These are phyloP conservation scores for Xiphorhynchus erythropygius DNA, from an alignment of 2,797 vertebrate genomes.

Conservation along the genomic window DNA sequence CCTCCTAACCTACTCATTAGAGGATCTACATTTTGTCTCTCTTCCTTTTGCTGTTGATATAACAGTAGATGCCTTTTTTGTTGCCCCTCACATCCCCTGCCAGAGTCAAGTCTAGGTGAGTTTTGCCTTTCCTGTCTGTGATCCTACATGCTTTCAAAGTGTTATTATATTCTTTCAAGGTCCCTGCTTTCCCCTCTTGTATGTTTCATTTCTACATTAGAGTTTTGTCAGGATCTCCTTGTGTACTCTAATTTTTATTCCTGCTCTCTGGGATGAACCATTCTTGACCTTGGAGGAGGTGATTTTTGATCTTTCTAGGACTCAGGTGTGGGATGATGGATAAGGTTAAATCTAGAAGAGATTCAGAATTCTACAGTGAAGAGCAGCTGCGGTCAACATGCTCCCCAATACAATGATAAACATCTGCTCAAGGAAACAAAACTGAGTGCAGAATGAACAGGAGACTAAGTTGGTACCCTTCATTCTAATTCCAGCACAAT, in stretches of 20 bases:
- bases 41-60: not conserved
- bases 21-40: not conserved
- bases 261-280: not conserved
- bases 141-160: not conserved
- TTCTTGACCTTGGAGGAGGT: not conserved
- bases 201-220: not conserved
- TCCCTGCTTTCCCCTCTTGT: not conserved
- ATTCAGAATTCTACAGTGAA: too few species aligned
- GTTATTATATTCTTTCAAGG: not conserved
- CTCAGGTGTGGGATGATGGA: too few species aligned
- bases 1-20: fast-evolving
- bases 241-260: not conserved
- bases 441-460: too few species aligned
- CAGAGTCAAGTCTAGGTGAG: not conserved
- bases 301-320: not conserved
- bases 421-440: too few species aligned
- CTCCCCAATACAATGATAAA: too few species aligned
- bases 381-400: too few species aligned
- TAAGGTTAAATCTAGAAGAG: too few species aligned
- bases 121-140: not conserved
- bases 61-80: not conserved
- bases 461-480: too few species aligned
- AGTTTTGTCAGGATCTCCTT: not conserved
- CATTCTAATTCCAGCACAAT: too few species aligned
- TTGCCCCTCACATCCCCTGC: not conserved